A percentile compares a stretch with the other conserved stretches of the same genome.
Conservation (phyloP, 2,797 vertebrate species). For the Gymnoscopelus microlampas region DNA sequence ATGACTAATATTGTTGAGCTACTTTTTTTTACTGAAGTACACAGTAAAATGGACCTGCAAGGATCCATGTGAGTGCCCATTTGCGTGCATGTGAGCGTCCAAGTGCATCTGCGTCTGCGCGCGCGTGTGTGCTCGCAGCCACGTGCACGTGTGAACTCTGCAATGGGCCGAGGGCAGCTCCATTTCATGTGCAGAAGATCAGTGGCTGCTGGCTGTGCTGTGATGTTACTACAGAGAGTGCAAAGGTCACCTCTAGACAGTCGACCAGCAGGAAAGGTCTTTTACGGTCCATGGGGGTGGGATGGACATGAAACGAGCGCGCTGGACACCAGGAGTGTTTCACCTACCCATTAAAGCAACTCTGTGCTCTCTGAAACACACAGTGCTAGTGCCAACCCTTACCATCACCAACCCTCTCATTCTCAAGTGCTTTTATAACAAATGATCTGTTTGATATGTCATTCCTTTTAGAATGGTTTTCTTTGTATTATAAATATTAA, state of each 20-base stretch:
- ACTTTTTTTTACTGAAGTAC: too few relatives aligned
- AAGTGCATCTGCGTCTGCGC: too few relatives aligned
- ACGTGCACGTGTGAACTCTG: conserved; percentile 33
- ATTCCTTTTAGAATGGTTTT: neutral
- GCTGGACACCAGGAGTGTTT: conserved; percentile 52
- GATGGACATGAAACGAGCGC: conserved; percentile 71
- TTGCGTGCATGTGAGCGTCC: too few relatives aligned
- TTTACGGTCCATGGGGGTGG: conserved; percentile 66
- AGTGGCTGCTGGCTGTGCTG: conserved; percentile 50
- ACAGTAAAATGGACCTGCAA: too few relatives aligned
- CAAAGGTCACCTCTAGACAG: conserved; percentile 79
- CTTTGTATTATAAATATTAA: neutral
- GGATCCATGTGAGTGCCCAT: too few relatives aligned
- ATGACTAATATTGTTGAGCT: too few relatives aligned
- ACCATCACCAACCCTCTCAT: conserved; percentile 16
- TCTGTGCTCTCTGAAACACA: conserved; percentile 43
- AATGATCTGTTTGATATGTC: neutral
- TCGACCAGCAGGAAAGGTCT: conserved; percentile 70
- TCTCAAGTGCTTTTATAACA: conserved; percentile 1
- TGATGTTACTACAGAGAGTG: conserved; percentile 78
- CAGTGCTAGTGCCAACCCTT: conserved; percentile 14
- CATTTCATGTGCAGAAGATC: conserved; percentile 71
- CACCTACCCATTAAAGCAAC: conserved; percentile 56
- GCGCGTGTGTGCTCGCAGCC: conserved; percentile 31
- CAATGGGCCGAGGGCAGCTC: conserved; percentile 42